Evolutionary conservation across 2,888 invertebrate genomes (phyloP).

Genomic region (Bombylius discolor): DNA sequence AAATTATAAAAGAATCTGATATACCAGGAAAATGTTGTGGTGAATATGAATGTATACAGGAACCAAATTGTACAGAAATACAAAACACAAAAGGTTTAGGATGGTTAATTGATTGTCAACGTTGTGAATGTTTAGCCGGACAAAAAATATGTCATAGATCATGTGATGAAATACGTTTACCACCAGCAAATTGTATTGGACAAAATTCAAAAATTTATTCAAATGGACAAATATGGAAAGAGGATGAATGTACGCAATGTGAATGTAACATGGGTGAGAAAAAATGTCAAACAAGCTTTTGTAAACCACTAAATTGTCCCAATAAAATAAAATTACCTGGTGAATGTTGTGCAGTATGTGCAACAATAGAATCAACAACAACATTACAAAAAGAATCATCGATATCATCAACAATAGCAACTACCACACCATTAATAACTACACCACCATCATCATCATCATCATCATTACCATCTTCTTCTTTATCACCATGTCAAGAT

Average conservation of each 20-base stretch:
- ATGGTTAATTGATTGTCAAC: conserved; percentile 29
- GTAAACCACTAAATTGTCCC: conserved; percentile 20
- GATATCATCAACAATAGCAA: background rate
- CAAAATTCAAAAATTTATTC: conserved; percentile 26
- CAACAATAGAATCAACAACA: conserved; percentile 6
- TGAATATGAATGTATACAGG: conserved; percentile 36
- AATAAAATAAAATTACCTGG: conserved; percentile 20
- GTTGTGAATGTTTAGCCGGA: conserved; percentile 28
- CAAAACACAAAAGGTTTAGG: conserved; percentile 20
- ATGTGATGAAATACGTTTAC: conserved; percentile 26
- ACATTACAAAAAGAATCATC: background rate
- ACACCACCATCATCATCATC: background rate
- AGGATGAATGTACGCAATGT: conserved; percentile 14
- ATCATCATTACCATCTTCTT: background rate
- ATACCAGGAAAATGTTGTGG: conserved; percentile 40
- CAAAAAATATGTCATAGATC: conserved; percentile 26
- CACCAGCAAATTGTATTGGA: conserved; percentile 26
- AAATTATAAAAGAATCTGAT: conserved; percentile 23
- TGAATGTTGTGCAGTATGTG: conserved; percentile 27
- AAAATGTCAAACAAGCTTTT: conserved; percentile 20
- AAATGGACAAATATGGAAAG: conserved; percentile 24
- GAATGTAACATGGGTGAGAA: conserved; percentile 14
- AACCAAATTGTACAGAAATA: conserved; percentile 29
- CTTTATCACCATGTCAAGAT: background rate
- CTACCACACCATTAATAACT: background rate